Percentiles rank a stretch among this genome's conserved stretches.
Evolutionary conservation across 1,140 invertebrate genomes (phyloP).

Genomic region (Bombus ignitus): DNA sequence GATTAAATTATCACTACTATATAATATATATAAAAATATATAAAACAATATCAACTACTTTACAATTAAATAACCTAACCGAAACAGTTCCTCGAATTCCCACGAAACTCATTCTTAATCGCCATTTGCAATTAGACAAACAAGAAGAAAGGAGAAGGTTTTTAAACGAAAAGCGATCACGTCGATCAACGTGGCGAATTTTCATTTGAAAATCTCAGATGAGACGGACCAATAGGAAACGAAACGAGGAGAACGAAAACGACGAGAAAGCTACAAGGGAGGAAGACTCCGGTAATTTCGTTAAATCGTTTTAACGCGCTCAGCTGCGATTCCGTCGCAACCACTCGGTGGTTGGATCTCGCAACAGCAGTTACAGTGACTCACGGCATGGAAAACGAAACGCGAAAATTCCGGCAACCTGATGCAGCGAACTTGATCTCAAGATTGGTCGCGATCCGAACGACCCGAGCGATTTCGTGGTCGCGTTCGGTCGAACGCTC

Average conservation of each 20-base stretch:
- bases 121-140: not conserved
- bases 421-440: slow-evolving; percentile 42
- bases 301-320: slow-evolving; percentile 24
- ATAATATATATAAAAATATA: too few species aligned
- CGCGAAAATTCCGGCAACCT: slow-evolving; percentile 29
- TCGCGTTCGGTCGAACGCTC: slow-evolving; percentile 61
- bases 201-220: not conserved
- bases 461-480: slow-evolving; percentile 2
- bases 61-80: not conserved
- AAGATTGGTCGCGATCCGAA: not conserved
- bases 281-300: not conserved
- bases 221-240: not conserved
- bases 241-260: not conserved
- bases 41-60: not conserved
- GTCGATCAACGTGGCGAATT: not conserved
- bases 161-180: not conserved
- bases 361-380: slow-evolving; percentile 44
- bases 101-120: not conserved
- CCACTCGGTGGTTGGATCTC: slow-evolving; percentile 22
- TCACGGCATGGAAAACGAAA: slow-evolving; percentile 54
- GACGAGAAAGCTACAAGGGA: not conserved
- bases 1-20: too few species aligned
- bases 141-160: not conserved
- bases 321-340: slow-evolving; percentile 3
- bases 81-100: too few species aligned